A percentile compares a stretch with the other conserved stretches of the same genome.
Conservation (phyloP, 1,140 invertebrate genomes). For the Halyomorpha halys region DNA sequence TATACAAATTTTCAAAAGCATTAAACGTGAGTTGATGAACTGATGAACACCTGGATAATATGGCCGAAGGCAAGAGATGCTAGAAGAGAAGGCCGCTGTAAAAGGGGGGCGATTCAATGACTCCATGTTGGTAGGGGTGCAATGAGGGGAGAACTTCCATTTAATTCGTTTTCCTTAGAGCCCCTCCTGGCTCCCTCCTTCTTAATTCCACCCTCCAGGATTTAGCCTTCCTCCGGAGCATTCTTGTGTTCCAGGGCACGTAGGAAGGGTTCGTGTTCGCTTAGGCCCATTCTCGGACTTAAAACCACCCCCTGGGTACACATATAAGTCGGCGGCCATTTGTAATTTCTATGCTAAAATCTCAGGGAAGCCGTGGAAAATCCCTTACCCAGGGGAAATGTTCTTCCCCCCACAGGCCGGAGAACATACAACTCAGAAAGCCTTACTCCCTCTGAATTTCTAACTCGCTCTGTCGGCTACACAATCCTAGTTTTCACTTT, state of each 20-base stretch:
- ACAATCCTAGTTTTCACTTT: background rate
- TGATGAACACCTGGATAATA: too few species aligned
- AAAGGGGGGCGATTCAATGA: too few species aligned
- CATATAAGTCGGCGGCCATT: conserved; percentile 30
- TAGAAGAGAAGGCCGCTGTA: too few species aligned
- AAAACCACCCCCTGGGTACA: conserved; percentile 16
- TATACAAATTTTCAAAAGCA: too few species aligned
- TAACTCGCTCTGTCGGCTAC: conserved; percentile 1
- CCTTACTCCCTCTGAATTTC: conserved; percentile 12
- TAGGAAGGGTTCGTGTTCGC: background rate
- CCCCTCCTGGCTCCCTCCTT: background rate
- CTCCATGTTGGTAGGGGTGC: too few species aligned
- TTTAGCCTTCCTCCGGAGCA: background rate
- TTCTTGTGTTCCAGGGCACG: background rate
- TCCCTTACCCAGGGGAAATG: conserved; percentile 25
- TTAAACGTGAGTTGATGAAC: too few species aligned
- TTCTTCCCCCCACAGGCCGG: conserved; percentile 21
- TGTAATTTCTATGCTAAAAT: conserved; percentile 31
- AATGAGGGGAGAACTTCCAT: too few species aligned
- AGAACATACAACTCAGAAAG: conserved; percentile 14
- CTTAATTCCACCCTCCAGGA: background rate
- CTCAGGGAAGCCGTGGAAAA: conserved; percentile 23
- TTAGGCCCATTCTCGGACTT: too few species aligned
- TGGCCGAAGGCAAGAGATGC: too few species aligned
- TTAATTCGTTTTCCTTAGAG: background rate